phyloP scores from a whole-genome alignment of 2,888 invertebrate species.

The Nymphalis urticae region DNA sequence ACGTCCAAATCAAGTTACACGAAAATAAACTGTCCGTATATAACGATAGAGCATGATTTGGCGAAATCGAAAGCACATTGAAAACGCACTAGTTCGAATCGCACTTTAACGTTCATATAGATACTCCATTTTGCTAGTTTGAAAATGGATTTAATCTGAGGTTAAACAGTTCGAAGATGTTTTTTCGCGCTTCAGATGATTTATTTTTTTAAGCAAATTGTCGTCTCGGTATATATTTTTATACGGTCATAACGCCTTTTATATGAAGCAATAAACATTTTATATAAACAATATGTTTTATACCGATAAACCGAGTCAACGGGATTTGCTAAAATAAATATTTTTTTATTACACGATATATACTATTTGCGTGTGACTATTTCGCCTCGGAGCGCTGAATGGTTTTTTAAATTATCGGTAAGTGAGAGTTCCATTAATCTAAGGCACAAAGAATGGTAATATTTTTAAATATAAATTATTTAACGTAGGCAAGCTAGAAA shows the following conservation, averaged over 20 bases:
- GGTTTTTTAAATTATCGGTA: slow-evolving; percentile 13
- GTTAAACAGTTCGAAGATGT: slow-evolving; percentile 25
- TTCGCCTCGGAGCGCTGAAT: slow-evolving; percentile 8
- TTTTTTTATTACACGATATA: slow-evolving; percentile 16
- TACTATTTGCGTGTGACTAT: slow-evolving; percentile 7
- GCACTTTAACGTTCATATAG: slow-evolving; percentile 17
- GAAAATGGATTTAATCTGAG: slow-evolving; percentile 18
- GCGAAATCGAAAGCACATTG: not conserved
- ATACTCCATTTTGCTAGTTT: slow-evolving; percentile 27
- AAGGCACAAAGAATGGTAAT: slow-evolving; percentile 38
- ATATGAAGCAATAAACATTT: slow-evolving; percentile 30
- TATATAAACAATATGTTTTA: slow-evolving; percentile 25
- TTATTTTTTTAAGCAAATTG: slow-evolving; percentile 25
- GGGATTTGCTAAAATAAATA: slow-evolving; percentile 22
- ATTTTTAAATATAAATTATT: slow-evolving; percentile 36
- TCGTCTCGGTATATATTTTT: slow-evolving; percentile 36
- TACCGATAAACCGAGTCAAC: slow-evolving; percentile 25
- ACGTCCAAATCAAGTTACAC: too few relatives aligned
- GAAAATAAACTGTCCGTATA: too few relatives aligned
- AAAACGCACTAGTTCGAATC: slow-evolving; percentile 31
- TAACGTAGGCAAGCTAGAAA: slow-evolving; percentile 34
- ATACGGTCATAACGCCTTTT: slow-evolving; percentile 29
- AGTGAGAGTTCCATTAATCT: slow-evolving; percentile 36
- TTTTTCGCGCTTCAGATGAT: slow-evolving; percentile 12
- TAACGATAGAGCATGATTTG: not conserved